Evolutionary conservation across 2,113 vertebrate genomes (phyloP).

Genomic region (Indicator indicator): DNA sequence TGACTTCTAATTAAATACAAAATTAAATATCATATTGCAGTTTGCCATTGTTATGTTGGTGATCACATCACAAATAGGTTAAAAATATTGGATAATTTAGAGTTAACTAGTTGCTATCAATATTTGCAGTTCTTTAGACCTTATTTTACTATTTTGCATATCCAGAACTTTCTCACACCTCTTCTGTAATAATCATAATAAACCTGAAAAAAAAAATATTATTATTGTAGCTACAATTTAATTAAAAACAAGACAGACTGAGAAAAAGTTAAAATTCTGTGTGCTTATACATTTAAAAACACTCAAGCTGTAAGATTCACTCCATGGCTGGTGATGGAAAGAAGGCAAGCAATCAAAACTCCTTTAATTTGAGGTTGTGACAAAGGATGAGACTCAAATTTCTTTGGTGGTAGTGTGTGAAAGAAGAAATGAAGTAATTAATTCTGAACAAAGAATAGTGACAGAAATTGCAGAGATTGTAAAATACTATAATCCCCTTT

Average conservation of each 20-base stretch:
- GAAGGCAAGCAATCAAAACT: background rate
- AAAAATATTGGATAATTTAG: background rate
- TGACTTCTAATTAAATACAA: background rate
- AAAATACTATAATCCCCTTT: constrained; percentile 43
- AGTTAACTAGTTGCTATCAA: background rate
- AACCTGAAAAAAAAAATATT: background rate
- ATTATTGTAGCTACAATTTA: background rate
- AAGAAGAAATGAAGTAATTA: constrained; percentile 26
- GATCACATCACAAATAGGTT: background rate
- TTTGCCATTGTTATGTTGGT: background rate
- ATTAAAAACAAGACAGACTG: background rate
- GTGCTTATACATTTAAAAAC: background rate
- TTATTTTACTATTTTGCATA: background rate
- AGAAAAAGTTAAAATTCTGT: background rate
- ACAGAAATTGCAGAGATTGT: background rate
- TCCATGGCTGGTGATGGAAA: background rate
- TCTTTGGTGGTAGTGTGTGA: background rate
- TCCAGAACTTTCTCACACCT: background rate
- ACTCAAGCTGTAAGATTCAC: background rate
- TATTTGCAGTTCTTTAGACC: background rate
- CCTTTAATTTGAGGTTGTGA: background rate
- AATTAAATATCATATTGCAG: background rate
- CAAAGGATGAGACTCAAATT: background rate
- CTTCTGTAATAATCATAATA: background rate
- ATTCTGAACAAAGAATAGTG: constrained; percentile 22